Percentiles rank a stretch among this genome's conserved stretches.
Conservation (phyloP, 2,113 vertebrate genomes). For the Psittacula cyanocephala region DNA sequence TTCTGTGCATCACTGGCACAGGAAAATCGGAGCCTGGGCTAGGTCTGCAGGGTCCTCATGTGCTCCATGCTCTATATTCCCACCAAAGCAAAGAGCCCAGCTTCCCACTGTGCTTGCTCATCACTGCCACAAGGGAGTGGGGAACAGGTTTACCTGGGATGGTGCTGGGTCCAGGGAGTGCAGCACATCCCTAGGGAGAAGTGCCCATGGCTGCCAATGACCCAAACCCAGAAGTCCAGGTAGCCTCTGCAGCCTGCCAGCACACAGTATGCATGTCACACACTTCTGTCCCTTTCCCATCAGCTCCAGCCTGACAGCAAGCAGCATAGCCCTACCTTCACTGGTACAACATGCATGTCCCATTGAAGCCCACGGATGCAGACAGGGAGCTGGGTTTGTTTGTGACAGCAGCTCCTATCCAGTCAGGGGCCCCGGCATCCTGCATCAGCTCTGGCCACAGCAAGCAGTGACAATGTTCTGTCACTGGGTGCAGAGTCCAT, state of each 20-base stretch:
- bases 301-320: neutral
- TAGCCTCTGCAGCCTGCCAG: neutral
- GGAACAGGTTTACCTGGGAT: neutral
- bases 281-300: accelerated
- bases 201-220: neutral
- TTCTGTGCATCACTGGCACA: neutral
- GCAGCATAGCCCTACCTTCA: neutral
- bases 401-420: neutral
- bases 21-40: neutral
- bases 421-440: neutral
- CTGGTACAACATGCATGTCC: neutral
- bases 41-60: neutral
- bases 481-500: neutral
- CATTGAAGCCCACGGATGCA: neutral
- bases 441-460: neutral
- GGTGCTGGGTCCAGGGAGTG: accelerated
- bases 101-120: neutral
- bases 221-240: neutral
- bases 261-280: neutral
- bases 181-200: neutral
- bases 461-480: neutral
- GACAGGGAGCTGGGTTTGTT: neutral
- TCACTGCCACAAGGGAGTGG: neutral
- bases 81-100: neutral
- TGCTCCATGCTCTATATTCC: neutral